A percentile compares a stretch with the other conserved stretches of the same genome.
Evolutionary conservation across 2,888 invertebrate species (phyloP).

Genomic region (Ceramica pisi): DNA sequence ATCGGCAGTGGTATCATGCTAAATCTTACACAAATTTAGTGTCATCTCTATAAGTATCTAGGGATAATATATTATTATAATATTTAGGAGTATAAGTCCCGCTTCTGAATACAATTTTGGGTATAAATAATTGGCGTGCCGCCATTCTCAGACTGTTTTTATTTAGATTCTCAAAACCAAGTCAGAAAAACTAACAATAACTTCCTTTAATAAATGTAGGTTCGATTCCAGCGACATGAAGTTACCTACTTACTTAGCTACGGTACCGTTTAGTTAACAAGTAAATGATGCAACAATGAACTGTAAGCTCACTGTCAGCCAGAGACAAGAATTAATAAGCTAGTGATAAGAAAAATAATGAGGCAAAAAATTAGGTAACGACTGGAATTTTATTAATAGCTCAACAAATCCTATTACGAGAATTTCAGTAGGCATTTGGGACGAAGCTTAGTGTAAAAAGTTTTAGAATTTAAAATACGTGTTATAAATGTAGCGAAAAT

Average conservation of each 20-base stretch:
- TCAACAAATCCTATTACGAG: slow-evolving; percentile 20
- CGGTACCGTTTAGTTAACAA: background rate
- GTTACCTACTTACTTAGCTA: background rate
- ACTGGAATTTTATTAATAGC: slow-evolving; percentile 44
- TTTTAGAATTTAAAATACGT: slow-evolving; percentile 30
- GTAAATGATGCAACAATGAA: background rate
- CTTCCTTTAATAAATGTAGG: background rate
- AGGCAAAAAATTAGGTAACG: slow-evolving; percentile 17
- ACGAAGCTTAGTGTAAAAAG: slow-evolving; percentile 57
- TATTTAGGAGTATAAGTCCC: slow-evolving; percentile 48
- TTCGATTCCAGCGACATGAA: background rate
- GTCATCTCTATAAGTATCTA: slow-evolving; percentile 45
- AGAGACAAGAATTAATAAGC: slow-evolving; percentile 43
- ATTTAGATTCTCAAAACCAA: background rate
- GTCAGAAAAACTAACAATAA: background rate
- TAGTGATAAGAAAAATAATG: slow-evolving; percentile 39
- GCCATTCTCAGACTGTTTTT: slow-evolving; percentile 1
- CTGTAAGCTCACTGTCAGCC: background rate
- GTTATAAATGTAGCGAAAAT: slow-evolving; percentile 56
- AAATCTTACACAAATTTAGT: slow-evolving; percentile 58
- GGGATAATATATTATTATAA: slow-evolving; percentile 46
- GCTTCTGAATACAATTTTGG: slow-evolving; percentile 19
- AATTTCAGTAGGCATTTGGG: slow-evolving; percentile 40
- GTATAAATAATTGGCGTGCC: background rate
- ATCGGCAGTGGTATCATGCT: slow-evolving; percentile 65